Conservation (phyloP, 2,797 vertebrate species). For the Sebastes vulpes region DNA sequence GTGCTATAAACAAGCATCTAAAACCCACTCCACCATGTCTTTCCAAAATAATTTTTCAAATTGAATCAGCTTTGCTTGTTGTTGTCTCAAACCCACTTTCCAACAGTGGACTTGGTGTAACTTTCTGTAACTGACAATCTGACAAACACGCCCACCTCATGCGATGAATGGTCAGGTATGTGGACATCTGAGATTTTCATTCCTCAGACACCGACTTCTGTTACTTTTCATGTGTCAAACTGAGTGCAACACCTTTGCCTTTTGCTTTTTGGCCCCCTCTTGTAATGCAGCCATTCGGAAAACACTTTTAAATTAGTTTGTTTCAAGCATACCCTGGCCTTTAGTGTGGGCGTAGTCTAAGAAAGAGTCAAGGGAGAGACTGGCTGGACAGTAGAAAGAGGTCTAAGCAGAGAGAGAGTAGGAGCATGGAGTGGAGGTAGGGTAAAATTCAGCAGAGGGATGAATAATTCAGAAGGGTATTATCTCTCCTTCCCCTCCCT, state of each 20-base stretch:
- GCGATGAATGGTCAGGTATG: neutral
- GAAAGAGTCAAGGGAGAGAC: neutral
- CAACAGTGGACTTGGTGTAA: neutral
- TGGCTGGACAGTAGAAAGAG: neutral
- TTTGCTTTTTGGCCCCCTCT: neutral
- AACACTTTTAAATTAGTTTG: neutral
- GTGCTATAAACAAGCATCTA: too few relatives aligned
- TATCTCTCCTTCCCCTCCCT: conserved; percentile 52
- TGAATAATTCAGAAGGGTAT: conserved; percentile 76
- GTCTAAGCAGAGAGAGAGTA: conserved; percentile 12
- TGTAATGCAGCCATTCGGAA: neutral
- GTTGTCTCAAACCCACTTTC: neutral
- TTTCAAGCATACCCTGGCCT: neutral
- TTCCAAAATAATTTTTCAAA: neutral
- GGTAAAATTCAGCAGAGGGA: conserved; percentile 31
- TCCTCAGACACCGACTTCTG: neutral
- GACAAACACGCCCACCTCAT: neutral
- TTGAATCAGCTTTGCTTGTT: neutral
- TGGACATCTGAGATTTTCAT: neutral
- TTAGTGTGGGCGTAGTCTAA: neutral
- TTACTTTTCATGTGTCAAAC: neutral
- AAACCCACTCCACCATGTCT: too few relatives aligned
- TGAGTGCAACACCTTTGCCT: neutral
- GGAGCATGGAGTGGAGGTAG: neutral
- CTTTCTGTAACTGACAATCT: neutral